These are phyloP conservation scores for Numenius arquata DNA, from an alignment of 2,113 vertebrate genomes.

Conservation along the genomic window DNA sequence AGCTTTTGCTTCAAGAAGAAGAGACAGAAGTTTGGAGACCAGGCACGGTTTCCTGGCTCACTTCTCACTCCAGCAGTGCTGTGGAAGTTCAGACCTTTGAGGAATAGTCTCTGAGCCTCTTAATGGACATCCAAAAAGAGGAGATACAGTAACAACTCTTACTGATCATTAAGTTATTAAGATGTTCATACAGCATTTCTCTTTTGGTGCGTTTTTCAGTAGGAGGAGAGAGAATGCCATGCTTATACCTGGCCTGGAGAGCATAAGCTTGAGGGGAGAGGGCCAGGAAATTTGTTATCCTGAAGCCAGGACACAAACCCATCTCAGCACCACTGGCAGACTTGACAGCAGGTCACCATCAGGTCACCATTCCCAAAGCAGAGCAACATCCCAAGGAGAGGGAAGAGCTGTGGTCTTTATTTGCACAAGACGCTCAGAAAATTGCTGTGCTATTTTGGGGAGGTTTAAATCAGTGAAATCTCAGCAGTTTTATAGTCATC, in stretches of 20 bases:
- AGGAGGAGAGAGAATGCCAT: neutral
- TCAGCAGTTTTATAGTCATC: neutral
- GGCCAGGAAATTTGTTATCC: neutral
- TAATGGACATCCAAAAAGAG: neutral
- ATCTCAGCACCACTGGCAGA: neutral
- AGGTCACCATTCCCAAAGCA: neutral
- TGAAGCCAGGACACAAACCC: neutral
- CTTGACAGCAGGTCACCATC: neutral
- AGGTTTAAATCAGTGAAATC: neutral
- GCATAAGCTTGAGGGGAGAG: neutral
- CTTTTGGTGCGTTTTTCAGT: neutral
- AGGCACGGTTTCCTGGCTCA: neutral
- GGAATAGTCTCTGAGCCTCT: neutral
- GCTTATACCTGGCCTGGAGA: neutral
- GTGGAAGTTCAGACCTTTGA: neutral
- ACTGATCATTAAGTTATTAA: neutral
- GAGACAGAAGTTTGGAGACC: neutral
- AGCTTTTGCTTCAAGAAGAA: neutral
- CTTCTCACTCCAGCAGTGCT: neutral
- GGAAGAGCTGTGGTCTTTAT: neutral
- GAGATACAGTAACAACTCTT: neutral
- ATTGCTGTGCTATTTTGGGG: neutral
- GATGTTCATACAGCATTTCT: neutral
- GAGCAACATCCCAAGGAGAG: neutral
- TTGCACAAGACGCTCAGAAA: constrained; percentile 11